A percentile compares a stretch with the other conserved stretches of the same genome.
Conservation (phyloP, 2,888 invertebrate genomes). For the Aleiodes testaceus region DNA sequence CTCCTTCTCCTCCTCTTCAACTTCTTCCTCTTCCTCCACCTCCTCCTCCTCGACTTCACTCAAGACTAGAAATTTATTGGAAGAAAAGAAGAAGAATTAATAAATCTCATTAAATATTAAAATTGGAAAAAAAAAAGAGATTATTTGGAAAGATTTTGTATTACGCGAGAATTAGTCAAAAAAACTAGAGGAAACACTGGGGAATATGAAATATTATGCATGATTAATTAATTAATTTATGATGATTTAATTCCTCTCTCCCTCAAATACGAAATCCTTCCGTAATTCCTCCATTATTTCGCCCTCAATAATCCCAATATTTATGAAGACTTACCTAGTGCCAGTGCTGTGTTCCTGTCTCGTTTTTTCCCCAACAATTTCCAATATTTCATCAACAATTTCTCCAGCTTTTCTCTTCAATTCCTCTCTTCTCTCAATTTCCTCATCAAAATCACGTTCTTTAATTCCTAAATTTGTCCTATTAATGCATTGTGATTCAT, state of each 20-base stretch:
- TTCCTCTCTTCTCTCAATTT: background rate
- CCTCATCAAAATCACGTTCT: background rate
- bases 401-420: background rate
- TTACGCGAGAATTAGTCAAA: conserved; percentile 28
- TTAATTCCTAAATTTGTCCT: background rate
- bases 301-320: background rate
- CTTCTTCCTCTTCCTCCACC: conserved; percentile 42
- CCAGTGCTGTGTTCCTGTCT: conserved; percentile 34
- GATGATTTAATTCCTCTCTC: background rate
- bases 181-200: background rate
- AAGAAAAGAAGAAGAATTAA: conserved; percentile 4
- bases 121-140: background rate
- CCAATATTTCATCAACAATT: conserved; percentile 3
- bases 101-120: background rate
- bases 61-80: conserved; percentile 51
- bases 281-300: background rate
- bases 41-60: conserved; percentile 48
- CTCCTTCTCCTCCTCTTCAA: conserved; percentile 38
- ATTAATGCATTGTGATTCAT: conserved; percentile 2
- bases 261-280: conserved; percentile 7
- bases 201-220: conserved; percentile 8
- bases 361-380: conserved; percentile 10
- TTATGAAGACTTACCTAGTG: conserved; percentile 51
- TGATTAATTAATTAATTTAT: too few relatives aligned
- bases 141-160: conserved; percentile 28